Evolutionary conservation across 2,888 invertebrate species (phyloP).

Genomic region (Piscicola geometra): DNA sequence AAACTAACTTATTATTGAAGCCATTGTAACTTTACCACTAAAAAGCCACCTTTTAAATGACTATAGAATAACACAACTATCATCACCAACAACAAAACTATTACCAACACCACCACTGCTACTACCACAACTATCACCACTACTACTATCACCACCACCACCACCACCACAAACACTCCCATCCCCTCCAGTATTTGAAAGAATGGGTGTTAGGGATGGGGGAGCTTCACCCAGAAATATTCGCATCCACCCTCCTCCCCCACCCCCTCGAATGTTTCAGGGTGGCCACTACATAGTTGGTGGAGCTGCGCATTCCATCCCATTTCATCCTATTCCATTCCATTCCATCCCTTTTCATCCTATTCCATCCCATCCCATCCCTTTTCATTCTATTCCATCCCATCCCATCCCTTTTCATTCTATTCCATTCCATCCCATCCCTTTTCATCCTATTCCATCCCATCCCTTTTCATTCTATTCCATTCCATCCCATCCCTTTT

Average conservation of each 20-base stretch:
- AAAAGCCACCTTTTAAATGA: not conserved
- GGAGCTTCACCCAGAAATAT: slow-evolving; percentile 77
- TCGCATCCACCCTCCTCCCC: slow-evolving; percentile 86
- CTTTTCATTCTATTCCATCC: no score
- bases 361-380: no score
- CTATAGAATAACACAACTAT: not conserved
- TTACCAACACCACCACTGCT: not conserved
- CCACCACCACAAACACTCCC: not conserved
- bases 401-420: no score
- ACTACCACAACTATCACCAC: not conserved
- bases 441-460: no score
- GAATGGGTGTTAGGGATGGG: slow-evolving; percentile 82
- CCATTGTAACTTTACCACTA: not conserved
- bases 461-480: no score
- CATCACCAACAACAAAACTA: not conserved
- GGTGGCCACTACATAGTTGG: slow-evolving; percentile 64
- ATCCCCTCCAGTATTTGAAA: slow-evolving; percentile 69
- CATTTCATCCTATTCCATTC: no score
- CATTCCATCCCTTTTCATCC: no score
- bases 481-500: not conserved
- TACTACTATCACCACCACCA: not conserved
- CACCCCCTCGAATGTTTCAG: slow-evolving; percentile 92
- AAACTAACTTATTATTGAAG: no score
- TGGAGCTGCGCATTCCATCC: no score
- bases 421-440: no score